Base-by-base conservation (phyloP, 2,113 vertebrate species). In the Rhinogobius similis region DNA sequence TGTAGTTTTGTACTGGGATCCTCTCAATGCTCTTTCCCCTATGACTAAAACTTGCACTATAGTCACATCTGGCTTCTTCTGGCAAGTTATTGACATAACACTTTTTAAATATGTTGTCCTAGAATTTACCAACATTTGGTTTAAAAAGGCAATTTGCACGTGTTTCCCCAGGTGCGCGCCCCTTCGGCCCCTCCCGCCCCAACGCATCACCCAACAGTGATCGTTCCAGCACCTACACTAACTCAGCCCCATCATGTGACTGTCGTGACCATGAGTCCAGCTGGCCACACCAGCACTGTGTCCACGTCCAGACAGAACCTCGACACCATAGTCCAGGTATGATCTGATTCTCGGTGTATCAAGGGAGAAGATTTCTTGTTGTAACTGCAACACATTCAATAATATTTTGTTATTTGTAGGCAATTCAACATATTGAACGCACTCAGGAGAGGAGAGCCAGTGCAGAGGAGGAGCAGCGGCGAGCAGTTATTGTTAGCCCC, bases 351-450 rank as follows among this genome's bases (percentile, higher is more conserved):
- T n/a, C 52, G 26, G 1, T 1, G 12, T 16, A 7, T 9, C 12
- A 16, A 6, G 13, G 2, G 26, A 29, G 20, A 18, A 43, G 38
- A 41, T 38, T 12, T 61, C 43, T 26, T n/a, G 3, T 8, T 16
- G 4, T 46, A 21, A 43, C 27, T 13, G 6, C 39, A 46, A 21
- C 23, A 9, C n/a, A 46, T 21, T 6, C 6, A 18, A 3, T 56
- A 23, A 50, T 50, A n/a, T 58, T 2, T 18, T 58, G 18, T 52
- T 59, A 23, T 3, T 4, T n/a, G 4, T 84, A 99, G 98, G 97
- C 97, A 0, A 99, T 99, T 91, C 98, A 99, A 92, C 98, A 99
- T 90, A 99, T 99, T 3, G 97, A 99, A 79, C 97, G 98, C 76
- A 95, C 96, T 0, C 96, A 95, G 87, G 96, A 97, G 79, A 94